Evolutionary conservation across 2,888 invertebrate genomes (phyloP).

Genomic region (Dryocosmus kuriphilus): DNA sequence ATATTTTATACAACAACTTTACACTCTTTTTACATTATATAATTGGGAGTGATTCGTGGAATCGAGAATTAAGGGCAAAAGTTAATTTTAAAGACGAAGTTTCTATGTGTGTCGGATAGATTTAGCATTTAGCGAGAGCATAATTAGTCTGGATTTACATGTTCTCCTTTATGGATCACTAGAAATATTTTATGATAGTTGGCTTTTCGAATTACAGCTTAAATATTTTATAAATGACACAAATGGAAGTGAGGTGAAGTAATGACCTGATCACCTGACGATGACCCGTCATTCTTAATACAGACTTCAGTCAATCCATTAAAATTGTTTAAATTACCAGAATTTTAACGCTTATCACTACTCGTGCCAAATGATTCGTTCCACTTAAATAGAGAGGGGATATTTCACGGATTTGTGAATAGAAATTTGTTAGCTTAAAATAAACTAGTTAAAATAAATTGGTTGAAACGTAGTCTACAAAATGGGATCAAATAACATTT

Average conservation of each 20-base stretch:
- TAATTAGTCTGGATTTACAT: constrained; percentile 31
- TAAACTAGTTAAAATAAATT: not conserved
- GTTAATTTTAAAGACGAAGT: constrained; percentile 3
- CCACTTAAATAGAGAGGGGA: constrained; percentile 8
- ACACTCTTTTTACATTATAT: not conserved
- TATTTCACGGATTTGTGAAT: not conserved
- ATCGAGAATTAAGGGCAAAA: constrained; percentile 9
- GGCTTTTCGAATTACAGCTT: not conserved
- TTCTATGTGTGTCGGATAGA: not conserved
- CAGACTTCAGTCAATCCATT: constrained; percentile 21
- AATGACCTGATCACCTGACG: constrained; percentile 26
- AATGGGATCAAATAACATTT: not conserved
- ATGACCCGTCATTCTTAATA: constrained; percentile 24
- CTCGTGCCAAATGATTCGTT: constrained; percentile 28
- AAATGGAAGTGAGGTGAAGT: constrained; percentile 9
- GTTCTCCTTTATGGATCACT: constrained; percentile 10
- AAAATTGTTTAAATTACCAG: not conserved
- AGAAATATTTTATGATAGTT: constrained; percentile 22
- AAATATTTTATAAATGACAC: not conserved
- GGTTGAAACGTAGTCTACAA: not conserved
- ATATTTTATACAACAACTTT: too few species aligned
- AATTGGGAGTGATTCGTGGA: not conserved
- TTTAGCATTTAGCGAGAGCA: constrained; percentile 17
- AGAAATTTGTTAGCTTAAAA: not conserved
- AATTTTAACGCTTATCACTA: not conserved